These are phyloP conservation scores for Lithophane semibrunnea DNA, from an alignment of 2,888 invertebrate genomes.

Conservation along the genomic window DNA sequence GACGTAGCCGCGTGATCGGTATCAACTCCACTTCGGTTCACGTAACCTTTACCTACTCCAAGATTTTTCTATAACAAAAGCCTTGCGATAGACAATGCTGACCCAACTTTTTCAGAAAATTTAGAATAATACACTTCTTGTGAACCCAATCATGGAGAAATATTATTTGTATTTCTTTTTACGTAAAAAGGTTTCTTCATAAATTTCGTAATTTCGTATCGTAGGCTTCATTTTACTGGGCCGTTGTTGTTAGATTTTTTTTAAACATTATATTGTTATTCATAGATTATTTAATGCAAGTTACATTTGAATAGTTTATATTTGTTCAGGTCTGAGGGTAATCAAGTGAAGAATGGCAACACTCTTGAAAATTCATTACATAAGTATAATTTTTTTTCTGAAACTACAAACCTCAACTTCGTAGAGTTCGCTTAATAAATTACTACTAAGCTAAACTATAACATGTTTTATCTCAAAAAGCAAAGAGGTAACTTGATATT, in stretches of 20 bases:
- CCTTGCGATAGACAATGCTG: slow-evolving; percentile 34
- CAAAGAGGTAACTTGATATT: slow-evolving; percentile 25
- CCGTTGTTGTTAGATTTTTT: neutral
- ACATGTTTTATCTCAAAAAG: slow-evolving; percentile 1
- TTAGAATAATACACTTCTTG: slow-evolving; percentile 30
- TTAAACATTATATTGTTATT: neutral
- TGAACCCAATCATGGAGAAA: slow-evolving; percentile 29
- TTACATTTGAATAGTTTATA: neutral
- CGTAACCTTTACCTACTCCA: slow-evolving; percentile 37
- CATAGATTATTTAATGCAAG: neutral
- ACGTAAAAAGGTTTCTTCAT: slow-evolving; percentile 14
- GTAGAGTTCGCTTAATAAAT: slow-evolving; percentile 12
- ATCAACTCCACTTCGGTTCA: slow-evolving; percentile 26
- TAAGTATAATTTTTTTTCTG: neutral
- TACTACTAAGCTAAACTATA: neutral
- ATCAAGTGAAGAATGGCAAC: neutral
- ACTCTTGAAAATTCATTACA: neutral
- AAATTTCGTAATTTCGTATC: neutral
- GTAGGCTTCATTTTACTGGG: neutral
- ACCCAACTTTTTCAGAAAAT: slow-evolving; percentile 35
- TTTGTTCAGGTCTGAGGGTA: neutral
- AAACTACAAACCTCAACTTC: neutral
- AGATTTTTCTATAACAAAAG: slow-evolving; percentile 36
- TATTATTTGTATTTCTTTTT: slow-evolving; percentile 23
- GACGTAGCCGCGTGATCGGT: slow-evolving; percentile 14